phyloP scores from a whole-genome alignment of 2,888 invertebrate genomes.

The Perizoma affinitatum region DNA sequence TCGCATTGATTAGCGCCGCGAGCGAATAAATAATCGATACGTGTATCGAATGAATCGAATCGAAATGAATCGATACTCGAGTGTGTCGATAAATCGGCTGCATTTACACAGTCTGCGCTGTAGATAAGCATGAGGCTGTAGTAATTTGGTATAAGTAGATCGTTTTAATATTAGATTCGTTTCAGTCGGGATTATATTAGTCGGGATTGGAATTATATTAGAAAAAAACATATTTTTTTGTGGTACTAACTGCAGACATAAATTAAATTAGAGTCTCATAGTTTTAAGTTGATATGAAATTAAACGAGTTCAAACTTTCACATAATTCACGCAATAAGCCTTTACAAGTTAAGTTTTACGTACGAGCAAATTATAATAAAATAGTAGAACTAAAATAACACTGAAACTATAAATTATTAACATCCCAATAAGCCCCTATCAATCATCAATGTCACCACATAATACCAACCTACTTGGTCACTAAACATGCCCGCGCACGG shows the following conservation, averaged over 20 bases:
- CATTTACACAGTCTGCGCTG: constrained; percentile 28
- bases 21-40: constrained; percentile 69
- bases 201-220: constrained; percentile 1
- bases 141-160: constrained; percentile 17
- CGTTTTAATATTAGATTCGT: constrained; percentile 16
- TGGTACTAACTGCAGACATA: neutral
- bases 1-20: constrained; percentile 72
- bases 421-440: constrained; percentile 24
- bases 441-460: constrained; percentile 17
- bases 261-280: neutral
- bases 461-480: constrained; percentile 17
- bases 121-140: constrained; percentile 19
- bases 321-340: too few relatives aligned
- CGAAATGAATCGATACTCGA: constrained; percentile 50
- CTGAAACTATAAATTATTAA: constrained; percentile 6
- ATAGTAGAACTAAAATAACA: constrained; percentile 6
- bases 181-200: constrained; percentile 10
- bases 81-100: constrained; percentile 21
- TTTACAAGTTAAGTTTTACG: too few relatives aligned
- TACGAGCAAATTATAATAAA: neutral
- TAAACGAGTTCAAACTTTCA: too few relatives aligned
- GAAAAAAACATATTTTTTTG: too few relatives aligned
- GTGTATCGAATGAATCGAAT: constrained; percentile 62
- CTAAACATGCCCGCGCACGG: constrained; percentile 44
- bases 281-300: too few relatives aligned